These are phyloP conservation scores for Nephrotoma flavescens DNA, from an alignment of 2,888 invertebrate species.

Conservation along the genomic window DNA sequence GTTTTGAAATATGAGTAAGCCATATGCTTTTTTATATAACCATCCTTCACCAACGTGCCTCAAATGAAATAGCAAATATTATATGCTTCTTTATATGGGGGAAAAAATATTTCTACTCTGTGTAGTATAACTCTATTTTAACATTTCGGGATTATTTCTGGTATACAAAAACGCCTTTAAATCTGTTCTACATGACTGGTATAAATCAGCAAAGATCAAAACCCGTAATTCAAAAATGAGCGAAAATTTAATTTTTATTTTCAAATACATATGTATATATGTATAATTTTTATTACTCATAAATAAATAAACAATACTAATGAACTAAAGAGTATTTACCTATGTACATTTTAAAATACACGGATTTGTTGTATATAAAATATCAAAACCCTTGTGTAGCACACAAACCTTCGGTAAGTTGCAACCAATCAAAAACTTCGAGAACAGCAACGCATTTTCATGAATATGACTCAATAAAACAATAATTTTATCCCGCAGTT, in stretches of 20 bases:
- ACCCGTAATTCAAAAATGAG: background rate
- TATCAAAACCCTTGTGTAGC: constrained; percentile 74
- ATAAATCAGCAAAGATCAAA: background rate
- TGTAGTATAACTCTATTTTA: no score
- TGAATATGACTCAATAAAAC: constrained; percentile 67
- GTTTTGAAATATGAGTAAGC: no score
- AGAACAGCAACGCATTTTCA: constrained; percentile 70
- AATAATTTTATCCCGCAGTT: constrained; percentile 47
- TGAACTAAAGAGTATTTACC: background rate
- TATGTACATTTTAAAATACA: constrained; percentile 24
- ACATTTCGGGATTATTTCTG: no score
- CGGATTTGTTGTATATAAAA: constrained; percentile 52
- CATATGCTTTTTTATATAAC: no score
- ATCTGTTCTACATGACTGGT: no score
- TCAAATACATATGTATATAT: no score
- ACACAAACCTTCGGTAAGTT: constrained; percentile 66
- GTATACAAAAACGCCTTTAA: no score
- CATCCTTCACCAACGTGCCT: no score
- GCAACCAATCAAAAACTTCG: constrained; percentile 67
- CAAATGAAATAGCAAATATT: no score
- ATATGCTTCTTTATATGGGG: no score
- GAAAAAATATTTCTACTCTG: no score
- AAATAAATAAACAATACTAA: background rate
- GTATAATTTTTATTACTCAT: background rate
- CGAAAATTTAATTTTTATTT: background rate